These are phyloP conservation scores for Bostrychus sinensis DNA, from an alignment of 2,113 vertebrate genomes.

Conservation along the genomic window DNA sequence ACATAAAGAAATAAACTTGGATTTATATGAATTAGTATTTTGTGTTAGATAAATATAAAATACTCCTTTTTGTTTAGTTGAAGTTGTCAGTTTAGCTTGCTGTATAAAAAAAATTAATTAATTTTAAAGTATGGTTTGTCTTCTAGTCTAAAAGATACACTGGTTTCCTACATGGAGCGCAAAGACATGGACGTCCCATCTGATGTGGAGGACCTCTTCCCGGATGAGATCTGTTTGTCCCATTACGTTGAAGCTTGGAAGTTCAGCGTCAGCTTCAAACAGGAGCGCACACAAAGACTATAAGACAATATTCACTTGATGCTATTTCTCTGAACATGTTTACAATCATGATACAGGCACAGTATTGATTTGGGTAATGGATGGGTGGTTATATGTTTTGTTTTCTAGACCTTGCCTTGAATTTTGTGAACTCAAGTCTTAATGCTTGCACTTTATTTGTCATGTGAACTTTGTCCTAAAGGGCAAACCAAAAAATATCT, in stretches of 20 bases:
- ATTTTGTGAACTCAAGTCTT: conserved; percentile 4
- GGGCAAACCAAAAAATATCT: background rate
- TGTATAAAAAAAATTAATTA: background rate
- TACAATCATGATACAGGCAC: conserved; percentile 29
- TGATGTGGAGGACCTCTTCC: conserved; percentile 82
- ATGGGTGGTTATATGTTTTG: background rate
- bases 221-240: conserved; percentile 79
- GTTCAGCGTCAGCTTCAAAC: conserved; percentile 77
- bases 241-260: conserved; percentile 85
- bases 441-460: conserved; percentile 33
- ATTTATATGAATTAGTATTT: conserved; percentile 1
- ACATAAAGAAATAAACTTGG: background rate
- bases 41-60: too few species aligned
- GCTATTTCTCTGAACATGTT: conserved; percentile 27
- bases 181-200: conserved; percentile 77
- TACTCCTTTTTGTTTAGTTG: too few species aligned
- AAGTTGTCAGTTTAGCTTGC: too few species aligned
- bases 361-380: background rate
- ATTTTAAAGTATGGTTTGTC: conserved; percentile 23
- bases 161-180: conserved; percentile 81
- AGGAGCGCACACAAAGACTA: conserved; percentile 68
- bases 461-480: conserved; percentile 24
- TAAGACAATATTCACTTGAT: conserved; percentile 6
- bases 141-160: conserved; percentile 83
- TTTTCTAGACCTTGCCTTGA: conserved; percentile 6